Percentiles rank a stretch among this genome's conserved stretches.
These are phyloP conservation scores for Drosophila barbarae DNA, from an alignment of 2,888 invertebrate genomes.

Conservation along the genomic window DNA sequence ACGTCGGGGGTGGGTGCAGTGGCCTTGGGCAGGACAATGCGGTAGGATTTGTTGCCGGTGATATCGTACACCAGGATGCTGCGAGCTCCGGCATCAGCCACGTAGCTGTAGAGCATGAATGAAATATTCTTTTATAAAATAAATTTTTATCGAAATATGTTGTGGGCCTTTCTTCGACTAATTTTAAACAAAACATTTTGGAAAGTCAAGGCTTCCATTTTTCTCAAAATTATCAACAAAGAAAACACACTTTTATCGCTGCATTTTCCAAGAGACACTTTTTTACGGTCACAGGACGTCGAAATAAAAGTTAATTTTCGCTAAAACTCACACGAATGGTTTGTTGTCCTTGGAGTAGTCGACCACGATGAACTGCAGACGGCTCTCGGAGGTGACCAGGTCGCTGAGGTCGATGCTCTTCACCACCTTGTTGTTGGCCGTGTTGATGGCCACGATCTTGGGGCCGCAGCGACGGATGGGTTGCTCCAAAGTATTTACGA, in stretches of 20 bases:
- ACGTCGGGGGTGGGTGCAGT: conserved; percentile 81
- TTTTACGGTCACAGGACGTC: not conserved
- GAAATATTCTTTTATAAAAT: not conserved
- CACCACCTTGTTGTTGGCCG: conserved; percentile 82
- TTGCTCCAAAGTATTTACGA: conserved; percentile 82
- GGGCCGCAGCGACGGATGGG: conserved; percentile 83
- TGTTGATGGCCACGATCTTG: conserved; percentile 83
- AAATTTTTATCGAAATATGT: not conserved
- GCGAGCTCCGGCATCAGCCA: conserved; percentile 78
- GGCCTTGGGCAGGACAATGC: conserved; percentile 82
- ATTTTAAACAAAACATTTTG: not conserved
- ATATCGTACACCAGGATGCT: conserved; percentile 81
- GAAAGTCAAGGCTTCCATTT: not conserved
- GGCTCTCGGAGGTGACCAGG: conserved; percentile 81
- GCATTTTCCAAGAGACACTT: conserved; percentile 1
- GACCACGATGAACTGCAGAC: conserved; percentile 82
- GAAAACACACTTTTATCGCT: not conserved
- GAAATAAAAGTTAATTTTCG: conserved; percentile 2
- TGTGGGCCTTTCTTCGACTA: too few relatives aligned
- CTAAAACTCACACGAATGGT: conserved; percentile 78
- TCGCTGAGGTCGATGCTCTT: conserved; percentile 82
- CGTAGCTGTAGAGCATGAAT: conserved; percentile 61
- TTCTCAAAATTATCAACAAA: not conserved
- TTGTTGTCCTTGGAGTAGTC: conserved; percentile 82
- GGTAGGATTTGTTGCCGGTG: conserved; percentile 80